Evolutionary conservation across 2,888 invertebrate genomes (phyloP).

Genomic region (Torymus tubicola): DNA sequence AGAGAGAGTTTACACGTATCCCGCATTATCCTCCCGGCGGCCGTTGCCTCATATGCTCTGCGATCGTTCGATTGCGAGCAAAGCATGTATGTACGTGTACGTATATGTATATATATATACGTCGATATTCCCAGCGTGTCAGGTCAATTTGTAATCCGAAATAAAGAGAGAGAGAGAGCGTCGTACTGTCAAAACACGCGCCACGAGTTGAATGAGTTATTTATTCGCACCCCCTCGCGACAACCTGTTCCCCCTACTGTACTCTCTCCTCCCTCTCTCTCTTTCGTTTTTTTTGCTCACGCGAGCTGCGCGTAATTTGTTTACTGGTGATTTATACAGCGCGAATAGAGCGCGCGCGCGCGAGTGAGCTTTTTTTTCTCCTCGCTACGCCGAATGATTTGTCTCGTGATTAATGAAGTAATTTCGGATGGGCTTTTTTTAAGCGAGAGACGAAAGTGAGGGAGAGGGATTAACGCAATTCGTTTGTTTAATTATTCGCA

Average conservation of each 20-base stretch:
- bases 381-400: constrained; percentile 28
- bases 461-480: constrained; percentile 13
- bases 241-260: too few relatives aligned
- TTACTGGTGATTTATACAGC: constrained; percentile 44
- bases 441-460: neutral
- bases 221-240: constrained; percentile 8
- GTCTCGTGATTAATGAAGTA: constrained; percentile 46
- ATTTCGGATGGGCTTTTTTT: constrained; percentile 19
- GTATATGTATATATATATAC: neutral
- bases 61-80: too few relatives aligned
- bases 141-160: constrained; percentile 54
- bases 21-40: constrained; percentile 28
- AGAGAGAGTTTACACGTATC: constrained; percentile 38
- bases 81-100: too few relatives aligned
- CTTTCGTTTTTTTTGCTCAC: constrained; percentile 18
- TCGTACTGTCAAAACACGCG: constrained; percentile 10
- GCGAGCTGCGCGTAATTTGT: constrained; percentile 45
- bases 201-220: constrained; percentile 35
- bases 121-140: constrained; percentile 49
- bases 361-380: constrained; percentile 9
- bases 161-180: constrained; percentile 30
- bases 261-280: too few relatives aligned
- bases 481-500: constrained; percentile 18
- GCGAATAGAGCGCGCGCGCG: neutral
- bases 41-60: too few relatives aligned